phyloP scores from a whole-genome alignment of 2,113 vertebrate species.

The Psephotus haematonotus region DNA sequence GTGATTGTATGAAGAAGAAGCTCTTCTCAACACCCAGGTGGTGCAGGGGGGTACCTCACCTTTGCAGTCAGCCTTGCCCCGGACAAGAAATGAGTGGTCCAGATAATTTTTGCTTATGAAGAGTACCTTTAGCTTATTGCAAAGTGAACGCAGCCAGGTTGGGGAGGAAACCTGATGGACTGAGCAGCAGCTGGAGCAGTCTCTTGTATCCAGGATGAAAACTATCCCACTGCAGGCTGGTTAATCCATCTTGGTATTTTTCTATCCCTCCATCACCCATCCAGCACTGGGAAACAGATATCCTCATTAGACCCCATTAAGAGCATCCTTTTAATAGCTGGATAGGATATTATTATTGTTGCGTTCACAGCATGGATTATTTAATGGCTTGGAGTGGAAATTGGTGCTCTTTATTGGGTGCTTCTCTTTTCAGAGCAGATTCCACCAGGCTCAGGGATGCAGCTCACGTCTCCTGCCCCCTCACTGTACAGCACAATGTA shows the following conservation, averaged over 20 bases:
- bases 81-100: background rate
- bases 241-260: background rate
- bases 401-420: background rate
- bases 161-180: background rate
- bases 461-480: background rate
- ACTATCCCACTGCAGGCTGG: background rate
- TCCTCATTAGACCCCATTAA: constrained; percentile 9
- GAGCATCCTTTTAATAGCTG: constrained; percentile 7
- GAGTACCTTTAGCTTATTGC: background rate
- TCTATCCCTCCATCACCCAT: constrained; percentile 2
- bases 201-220: background rate
- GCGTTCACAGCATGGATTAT: constrained; percentile 14
- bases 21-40: background rate
- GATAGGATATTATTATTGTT: constrained; percentile 13
- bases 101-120: background rate
- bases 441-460: background rate
- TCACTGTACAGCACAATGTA: background rate
- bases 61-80: background rate
- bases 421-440: background rate
- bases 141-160: background rate
- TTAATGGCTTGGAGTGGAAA: constrained; percentile 7
- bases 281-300: background rate
- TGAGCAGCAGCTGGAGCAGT: background rate
- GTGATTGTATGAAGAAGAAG: background rate
- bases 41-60: background rate